phyloP scores from a whole-genome alignment of 2,888 invertebrate species.

The Hoplodrina blanda region DNA sequence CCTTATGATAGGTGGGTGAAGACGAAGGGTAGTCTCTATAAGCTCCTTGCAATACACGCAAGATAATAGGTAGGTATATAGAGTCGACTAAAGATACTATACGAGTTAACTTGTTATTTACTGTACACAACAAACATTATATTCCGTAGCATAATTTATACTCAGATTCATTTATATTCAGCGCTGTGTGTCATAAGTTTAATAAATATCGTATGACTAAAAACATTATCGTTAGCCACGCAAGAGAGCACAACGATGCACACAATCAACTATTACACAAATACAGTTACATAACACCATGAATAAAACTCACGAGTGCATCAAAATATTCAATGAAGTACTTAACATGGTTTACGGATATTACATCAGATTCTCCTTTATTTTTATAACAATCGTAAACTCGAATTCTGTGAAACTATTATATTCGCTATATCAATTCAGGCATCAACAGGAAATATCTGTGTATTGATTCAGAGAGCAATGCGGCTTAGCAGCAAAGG shows the following conservation, averaged over 20 bases:
- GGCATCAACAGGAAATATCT: constrained; percentile 61
- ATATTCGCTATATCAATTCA: constrained; percentile 36
- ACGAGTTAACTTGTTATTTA: constrained; percentile 6
- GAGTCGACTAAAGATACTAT: constrained; percentile 1
- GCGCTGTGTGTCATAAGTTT: constrained; percentile 30
- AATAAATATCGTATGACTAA: constrained; percentile 1
- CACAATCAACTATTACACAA: constrained; percentile 11
- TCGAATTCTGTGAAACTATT: constrained; percentile 35
- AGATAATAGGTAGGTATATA: not conserved
- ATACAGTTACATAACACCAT: constrained; percentile 23
- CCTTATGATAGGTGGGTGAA: constrained; percentile 23
- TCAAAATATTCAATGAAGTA: constrained; percentile 28
- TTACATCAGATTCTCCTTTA: constrained; percentile 28
- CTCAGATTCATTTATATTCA: not conserved
- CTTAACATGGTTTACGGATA: constrained; percentile 27
- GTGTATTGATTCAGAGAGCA: constrained; percentile 67
- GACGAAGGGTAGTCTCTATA: constrained; percentile 17
- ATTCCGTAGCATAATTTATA: constrained; percentile 16
- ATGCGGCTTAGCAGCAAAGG: constrained; percentile 55
- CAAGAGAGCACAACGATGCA: constrained; percentile 16
- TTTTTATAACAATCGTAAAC: constrained; percentile 52
- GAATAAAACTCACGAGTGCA: constrained; percentile 30
- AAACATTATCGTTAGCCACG: constrained; percentile 34
- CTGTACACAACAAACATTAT: constrained; percentile 6
- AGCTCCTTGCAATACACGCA: constrained; percentile 15